Percentiles rank a stretch among this genome's conserved stretches.
Evolutionary conservation across 2,888 invertebrate genomes (phyloP).

Genomic region (Nycteola revayana): DNA sequence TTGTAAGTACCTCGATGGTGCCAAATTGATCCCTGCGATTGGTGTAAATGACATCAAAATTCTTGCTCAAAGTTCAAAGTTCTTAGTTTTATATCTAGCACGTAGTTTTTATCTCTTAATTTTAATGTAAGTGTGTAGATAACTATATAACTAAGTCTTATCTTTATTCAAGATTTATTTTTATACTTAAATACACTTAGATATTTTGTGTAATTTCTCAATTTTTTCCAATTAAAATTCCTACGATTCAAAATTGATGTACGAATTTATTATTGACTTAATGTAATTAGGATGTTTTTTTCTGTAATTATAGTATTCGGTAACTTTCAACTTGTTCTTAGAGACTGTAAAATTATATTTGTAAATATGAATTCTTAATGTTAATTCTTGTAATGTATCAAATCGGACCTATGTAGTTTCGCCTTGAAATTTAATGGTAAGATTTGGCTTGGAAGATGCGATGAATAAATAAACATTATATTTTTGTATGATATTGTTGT

Average conservation of each 20-base stretch:
- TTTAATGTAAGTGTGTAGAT: too few relatives aligned
- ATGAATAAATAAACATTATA: constrained; percentile 33
- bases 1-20: constrained; percentile 75
- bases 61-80: constrained; percentile 56
- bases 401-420: constrained; percentile 17
- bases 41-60: constrained; percentile 46
- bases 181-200: too few relatives aligned
- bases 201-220: too few relatives aligned
- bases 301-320: neutral
- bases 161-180: too few relatives aligned
- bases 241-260: too few relatives aligned
- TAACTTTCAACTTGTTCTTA: too few relatives aligned
- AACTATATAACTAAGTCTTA: too few relatives aligned
- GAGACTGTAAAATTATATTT: constrained; percentile 32
- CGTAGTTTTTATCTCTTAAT: too few relatives aligned
- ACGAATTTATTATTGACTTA: too few relatives aligned
- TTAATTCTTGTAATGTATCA: constrained; percentile 20
- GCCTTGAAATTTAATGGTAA: constrained; percentile 28
- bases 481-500: constrained; percentile 26
- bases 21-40: constrained; percentile 51
- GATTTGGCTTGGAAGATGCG: constrained; percentile 20
- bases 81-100: too few relatives aligned
- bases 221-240: too few relatives aligned
- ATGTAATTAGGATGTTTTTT: too few relatives aligned
- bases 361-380: constrained; percentile 20